Conservation (phyloP, 2,797 vertebrate species). For the Cynodonichthys magdalenae region DNA sequence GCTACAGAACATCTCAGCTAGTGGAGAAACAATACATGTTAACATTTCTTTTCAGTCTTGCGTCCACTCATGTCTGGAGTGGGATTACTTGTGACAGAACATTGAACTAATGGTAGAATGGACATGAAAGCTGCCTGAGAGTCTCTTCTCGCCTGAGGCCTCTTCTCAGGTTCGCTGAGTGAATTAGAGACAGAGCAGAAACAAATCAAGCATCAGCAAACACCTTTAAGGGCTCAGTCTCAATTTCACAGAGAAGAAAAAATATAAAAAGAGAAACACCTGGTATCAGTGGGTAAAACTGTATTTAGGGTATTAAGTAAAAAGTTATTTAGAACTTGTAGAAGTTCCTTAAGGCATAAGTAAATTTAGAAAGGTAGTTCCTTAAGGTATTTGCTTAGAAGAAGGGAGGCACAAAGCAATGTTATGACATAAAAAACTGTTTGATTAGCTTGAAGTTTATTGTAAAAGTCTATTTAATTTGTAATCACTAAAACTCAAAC, state of each 20-base stretch:
- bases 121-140: neutral
- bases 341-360: too few relatives aligned
- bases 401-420: too few relatives aligned
- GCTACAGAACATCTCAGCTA: neutral
- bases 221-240: neutral
- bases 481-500: neutral
- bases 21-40: neutral
- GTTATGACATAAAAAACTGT: too few relatives aligned
- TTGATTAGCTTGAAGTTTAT: neutral
- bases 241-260: neutral
- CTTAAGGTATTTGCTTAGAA: too few relatives aligned
- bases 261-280: too few relatives aligned
- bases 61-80: neutral
- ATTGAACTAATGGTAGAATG: neutral
- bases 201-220: slow-evolving; percentile 17
- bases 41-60: neutral
- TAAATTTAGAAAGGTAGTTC: too few relatives aligned
- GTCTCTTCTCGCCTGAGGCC: slow-evolving; percentile 5
- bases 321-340: too few relatives aligned
- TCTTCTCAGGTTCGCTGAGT: slow-evolving; percentile 8
- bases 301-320: too few relatives aligned
- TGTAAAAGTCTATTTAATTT: neutral
- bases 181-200: slow-evolving; percentile 10
- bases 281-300: too few relatives aligned
- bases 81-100: neutral